Conservation (phyloP, 2,888 invertebrate genomes). For the Brachylomia viminalis region DNA sequence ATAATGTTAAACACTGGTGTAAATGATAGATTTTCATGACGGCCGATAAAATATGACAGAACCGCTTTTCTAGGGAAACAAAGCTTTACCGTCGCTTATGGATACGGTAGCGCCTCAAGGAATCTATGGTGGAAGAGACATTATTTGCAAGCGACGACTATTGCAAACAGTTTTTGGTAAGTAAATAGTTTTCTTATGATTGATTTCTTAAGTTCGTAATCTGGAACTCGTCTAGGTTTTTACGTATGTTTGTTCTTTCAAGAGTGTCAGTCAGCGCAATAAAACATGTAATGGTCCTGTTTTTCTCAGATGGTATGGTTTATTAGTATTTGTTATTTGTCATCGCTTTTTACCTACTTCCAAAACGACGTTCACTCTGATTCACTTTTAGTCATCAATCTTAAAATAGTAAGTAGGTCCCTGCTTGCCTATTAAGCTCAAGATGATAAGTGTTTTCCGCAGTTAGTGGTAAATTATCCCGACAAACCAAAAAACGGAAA, state of each 20-base stretch:
- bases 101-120: not conserved
- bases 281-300: conserved; percentile 46
- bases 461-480: not conserved
- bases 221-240: conserved; percentile 45
- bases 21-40: too few species aligned
- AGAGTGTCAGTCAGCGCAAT: conserved; percentile 31
- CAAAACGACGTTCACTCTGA: conserved; percentile 44
- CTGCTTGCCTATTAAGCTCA: not conserved
- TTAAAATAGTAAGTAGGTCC: conserved; percentile 38
- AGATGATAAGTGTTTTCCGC: conserved; percentile 7
- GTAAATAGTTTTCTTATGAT: conserved; percentile 50
- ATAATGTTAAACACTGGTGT: too few species aligned
- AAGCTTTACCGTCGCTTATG: not conserved
- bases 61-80: too few species aligned
- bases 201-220: conserved; percentile 52
- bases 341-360: conserved; percentile 27
- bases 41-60: too few species aligned
- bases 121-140: not conserved
- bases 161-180: too few species aligned
- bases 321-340: conserved; percentile 41
- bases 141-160: conserved; percentile 18
- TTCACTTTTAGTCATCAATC: conserved; percentile 46
- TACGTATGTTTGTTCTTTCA: conserved; percentile 46
- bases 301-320: conserved; percentile 35
- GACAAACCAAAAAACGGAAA: not conserved